Conservation (phyloP, 2,888 invertebrate species). For the Cyrtodaria siliqua region DNA sequence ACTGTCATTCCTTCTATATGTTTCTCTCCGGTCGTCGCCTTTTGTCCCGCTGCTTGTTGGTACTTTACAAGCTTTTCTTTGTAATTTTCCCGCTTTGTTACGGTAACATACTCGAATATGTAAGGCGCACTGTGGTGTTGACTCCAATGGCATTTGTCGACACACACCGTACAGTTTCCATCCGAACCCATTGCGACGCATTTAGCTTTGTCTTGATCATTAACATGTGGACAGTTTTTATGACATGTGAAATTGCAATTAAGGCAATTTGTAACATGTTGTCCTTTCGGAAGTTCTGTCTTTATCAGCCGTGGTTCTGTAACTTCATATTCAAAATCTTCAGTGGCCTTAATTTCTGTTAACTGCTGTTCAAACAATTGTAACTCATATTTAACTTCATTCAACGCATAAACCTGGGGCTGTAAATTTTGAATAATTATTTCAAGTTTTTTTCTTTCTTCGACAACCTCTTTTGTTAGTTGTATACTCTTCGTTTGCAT, state of each 20-base stretch:
- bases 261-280: conserved; percentile 36
- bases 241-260: conserved; percentile 34
- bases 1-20: conserved; percentile 6
- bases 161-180: conserved; percentile 25
- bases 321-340: conserved; percentile 29
- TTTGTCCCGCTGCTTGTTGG: conserved; percentile 5
- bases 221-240: conserved; percentile 8
- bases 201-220: conserved; percentile 11
- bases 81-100: conserved; percentile 9
- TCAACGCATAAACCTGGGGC: background rate
- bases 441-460: background rate
- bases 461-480: background rate
- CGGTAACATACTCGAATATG: background rate
- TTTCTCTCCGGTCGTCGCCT: background rate
- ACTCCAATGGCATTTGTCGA: conserved; percentile 24
- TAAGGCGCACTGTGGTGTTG: conserved; percentile 28
- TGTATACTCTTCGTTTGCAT: background rate
- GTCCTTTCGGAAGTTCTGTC: conserved; percentile 1
- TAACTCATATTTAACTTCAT: background rate
- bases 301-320: conserved; percentile 10
- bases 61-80: conserved; percentile 20
- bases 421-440: background rate
- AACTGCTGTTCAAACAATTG: background rate
- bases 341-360: conserved; percentile 2
- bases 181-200: conserved; percentile 27